Evolutionary conservation across 2,113 vertebrate genomes (phyloP).

Genomic region (Pipra filicauda): DNA sequence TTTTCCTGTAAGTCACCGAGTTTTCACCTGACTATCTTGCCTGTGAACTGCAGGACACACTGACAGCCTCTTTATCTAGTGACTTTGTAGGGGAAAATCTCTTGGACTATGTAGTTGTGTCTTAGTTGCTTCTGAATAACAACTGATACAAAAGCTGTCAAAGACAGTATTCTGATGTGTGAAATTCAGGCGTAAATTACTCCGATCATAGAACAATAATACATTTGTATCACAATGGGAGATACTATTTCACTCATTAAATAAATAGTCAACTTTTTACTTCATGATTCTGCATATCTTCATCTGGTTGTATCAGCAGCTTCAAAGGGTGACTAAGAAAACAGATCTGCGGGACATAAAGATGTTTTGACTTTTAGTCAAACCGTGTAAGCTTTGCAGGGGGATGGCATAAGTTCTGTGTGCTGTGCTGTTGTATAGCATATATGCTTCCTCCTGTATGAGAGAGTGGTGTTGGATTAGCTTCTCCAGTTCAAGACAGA

Average conservation of each 20-base stretch:
- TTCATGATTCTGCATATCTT: not conserved
- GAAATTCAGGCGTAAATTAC: not conserved
- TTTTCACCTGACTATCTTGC: not conserved
- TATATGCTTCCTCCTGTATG: not conserved
- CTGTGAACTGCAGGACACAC: not conserved
- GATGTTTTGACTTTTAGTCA: not conserved
- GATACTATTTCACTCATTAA: not conserved
- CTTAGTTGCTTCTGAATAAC: not conserved
- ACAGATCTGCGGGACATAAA: not conserved
- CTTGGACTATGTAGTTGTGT: not conserved
- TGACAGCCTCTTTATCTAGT: not conserved
- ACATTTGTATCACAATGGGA: not conserved
- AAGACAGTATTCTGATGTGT: not conserved
- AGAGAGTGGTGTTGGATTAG: not conserved
- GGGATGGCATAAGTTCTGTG: not conserved
- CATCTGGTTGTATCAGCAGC: not conserved
- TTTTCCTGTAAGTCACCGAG: constrained; percentile 86
- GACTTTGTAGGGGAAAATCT: not conserved
- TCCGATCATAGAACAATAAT: not conserved
- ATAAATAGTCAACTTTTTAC: not conserved
- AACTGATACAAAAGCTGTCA: not conserved
- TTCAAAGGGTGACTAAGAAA: not conserved
- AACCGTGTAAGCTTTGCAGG: not conserved
- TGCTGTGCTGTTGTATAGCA: not conserved
- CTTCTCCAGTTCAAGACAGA: not conserved